These are phyloP conservation scores for Patagioenas fasciata DNA, from an alignment of 2,113 vertebrate genomes.

Conservation along the genomic window DNA sequence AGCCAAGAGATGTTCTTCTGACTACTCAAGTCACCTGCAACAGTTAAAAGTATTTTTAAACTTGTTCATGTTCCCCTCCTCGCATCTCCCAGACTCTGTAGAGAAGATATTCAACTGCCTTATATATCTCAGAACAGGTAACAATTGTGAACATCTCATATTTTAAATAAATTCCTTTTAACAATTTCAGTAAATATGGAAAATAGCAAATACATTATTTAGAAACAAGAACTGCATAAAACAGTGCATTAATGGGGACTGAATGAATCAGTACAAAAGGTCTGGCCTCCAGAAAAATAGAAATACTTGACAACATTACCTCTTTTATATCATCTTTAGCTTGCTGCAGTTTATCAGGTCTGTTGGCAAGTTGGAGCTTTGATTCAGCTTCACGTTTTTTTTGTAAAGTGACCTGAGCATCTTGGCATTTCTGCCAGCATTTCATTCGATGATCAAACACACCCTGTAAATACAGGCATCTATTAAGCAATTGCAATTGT, in stretches of 20 bases:
- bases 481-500: background rate
- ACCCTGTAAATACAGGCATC: slow-evolving; percentile 66
- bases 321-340: slow-evolving; percentile 97
- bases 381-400: slow-evolving; percentile 95
- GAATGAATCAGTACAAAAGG: slow-evolving; percentile 41
- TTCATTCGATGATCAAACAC: slow-evolving; percentile 95
- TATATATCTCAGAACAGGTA: background rate
- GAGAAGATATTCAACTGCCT: background rate
- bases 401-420: slow-evolving; percentile 92
- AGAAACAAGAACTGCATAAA: slow-evolving; percentile 56
- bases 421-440: slow-evolving; percentile 98
- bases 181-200: slow-evolving; percentile 30
- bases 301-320: slow-evolving; percentile 75
- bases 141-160: background rate
- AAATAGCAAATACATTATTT: slow-evolving; percentile 40
- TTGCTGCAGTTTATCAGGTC: slow-evolving; percentile 96
- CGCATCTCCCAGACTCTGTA: background rate
- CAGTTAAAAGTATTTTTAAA: background rate
- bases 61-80: background rate
- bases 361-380: slow-evolving; percentile 94
- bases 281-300: background rate
- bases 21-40: background rate
- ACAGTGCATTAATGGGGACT: slow-evolving; percentile 27
- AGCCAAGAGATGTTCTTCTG: background rate
- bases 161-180: slow-evolving; percentile 19